Conservation (phyloP, 1,140 invertebrate species). For the Scaptomyza montana region DNA sequence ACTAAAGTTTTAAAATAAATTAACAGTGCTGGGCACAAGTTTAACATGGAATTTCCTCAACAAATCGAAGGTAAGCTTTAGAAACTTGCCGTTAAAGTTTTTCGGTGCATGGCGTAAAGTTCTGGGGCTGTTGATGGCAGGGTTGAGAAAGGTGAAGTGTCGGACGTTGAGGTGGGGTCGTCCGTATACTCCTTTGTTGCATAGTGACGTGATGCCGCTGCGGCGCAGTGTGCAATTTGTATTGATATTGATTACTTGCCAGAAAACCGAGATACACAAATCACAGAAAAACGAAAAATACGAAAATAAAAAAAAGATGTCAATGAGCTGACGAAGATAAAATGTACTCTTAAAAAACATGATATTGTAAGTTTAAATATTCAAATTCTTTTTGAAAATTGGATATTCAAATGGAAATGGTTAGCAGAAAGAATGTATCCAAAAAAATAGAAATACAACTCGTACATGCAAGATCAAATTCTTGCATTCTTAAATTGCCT, state of each 20-base stretch:
- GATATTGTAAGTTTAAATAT: too few species aligned
- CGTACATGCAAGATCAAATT: too few species aligned
- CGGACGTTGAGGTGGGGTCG: constrained; percentile 13
- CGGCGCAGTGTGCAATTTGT: constrained; percentile 71
- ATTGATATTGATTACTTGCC: constrained; percentile 75
- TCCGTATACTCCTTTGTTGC: constrained; percentile 62
- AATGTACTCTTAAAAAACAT: background rate
- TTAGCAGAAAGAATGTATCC: too few species aligned
- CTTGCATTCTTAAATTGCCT: too few species aligned
- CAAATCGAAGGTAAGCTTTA: constrained; percentile 61
- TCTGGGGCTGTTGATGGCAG: constrained; percentile 10
- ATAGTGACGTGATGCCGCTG: constrained; percentile 69
- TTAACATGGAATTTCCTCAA: constrained; percentile 60
- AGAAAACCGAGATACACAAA: constrained; percentile 67
- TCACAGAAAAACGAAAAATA: background rate
- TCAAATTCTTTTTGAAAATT: too few species aligned
- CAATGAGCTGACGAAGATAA: background rate
- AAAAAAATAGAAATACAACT: too few species aligned
- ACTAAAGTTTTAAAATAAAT: background rate
- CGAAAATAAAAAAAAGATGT: background rate
- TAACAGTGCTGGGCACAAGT: constrained; percentile 20
- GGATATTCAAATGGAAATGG: too few species aligned
- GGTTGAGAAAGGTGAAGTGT: background rate
- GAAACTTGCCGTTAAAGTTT: constrained; percentile 13
- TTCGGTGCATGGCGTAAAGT: background rate